Conservation (phyloP, 2,888 invertebrate species). For the Stomorhina lunata region DNA sequence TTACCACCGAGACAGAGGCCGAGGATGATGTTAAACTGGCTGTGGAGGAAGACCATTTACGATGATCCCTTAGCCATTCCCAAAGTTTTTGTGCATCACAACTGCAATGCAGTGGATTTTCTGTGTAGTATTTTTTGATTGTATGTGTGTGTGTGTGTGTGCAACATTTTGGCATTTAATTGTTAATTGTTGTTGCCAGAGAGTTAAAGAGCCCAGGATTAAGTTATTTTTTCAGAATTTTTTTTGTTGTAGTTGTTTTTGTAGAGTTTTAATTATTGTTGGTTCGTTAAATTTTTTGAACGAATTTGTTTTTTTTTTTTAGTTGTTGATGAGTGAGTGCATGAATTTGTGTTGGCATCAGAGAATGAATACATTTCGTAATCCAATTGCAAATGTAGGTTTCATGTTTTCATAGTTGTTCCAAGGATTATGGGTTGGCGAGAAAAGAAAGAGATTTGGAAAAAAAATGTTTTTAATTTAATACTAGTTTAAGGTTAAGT, state of each 20-base stretch:
- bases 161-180: constrained; percentile 42
- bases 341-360: background rate
- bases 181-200: constrained; percentile 47
- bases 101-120: constrained; percentile 93
- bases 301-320: background rate
- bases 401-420: constrained; percentile 37
- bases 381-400: constrained; percentile 33
- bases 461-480: constrained; percentile 14
- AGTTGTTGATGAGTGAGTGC: constrained; percentile 28
- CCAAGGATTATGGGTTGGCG: background rate
- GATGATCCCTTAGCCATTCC: constrained; percentile 95
- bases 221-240: background rate
- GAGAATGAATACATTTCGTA: constrained; percentile 4
- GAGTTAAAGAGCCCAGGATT: constrained; percentile 27
- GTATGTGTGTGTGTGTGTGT: background rate
- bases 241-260: constrained; percentile 2
- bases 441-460: constrained; percentile 31
- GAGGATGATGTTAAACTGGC: constrained; percentile 61
- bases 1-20: constrained; percentile 68
- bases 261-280: constrained; percentile 31
- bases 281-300: constrained; percentile 12
- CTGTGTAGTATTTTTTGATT: constrained; percentile 79
- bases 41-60: constrained; percentile 81
- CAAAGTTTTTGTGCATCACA: constrained; percentile 95
- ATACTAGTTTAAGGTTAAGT: constrained; percentile 16